phyloP scores from a whole-genome alignment of 2,888 invertebrate species.

The Phorcus lineatus region DNA sequence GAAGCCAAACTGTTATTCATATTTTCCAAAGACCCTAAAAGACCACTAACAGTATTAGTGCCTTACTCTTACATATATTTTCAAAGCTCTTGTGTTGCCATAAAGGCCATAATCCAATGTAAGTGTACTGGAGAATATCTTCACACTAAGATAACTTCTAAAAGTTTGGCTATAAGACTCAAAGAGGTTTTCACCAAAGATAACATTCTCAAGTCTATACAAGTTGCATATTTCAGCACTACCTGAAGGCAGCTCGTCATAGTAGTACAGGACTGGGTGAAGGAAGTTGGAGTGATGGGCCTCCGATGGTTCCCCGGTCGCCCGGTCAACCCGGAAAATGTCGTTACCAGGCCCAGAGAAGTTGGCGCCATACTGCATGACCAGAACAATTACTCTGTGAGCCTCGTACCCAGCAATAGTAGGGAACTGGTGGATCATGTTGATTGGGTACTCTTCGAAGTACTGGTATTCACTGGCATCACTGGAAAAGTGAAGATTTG shows the following conservation, averaged over 20 bases:
- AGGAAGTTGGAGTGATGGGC: constrained; percentile 77
- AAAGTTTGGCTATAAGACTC: too few relatives aligned
- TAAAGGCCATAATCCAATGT: too few relatives aligned
- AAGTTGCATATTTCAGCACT: constrained; percentile 22
- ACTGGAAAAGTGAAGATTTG: constrained; percentile 40
- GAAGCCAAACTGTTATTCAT: too few relatives aligned
- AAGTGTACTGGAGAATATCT: too few relatives aligned
- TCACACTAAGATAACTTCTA: too few relatives aligned
- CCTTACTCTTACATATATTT: too few relatives aligned
- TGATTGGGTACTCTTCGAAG: constrained; percentile 75
- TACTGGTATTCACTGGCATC: constrained; percentile 62
- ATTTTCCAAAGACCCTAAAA: too few relatives aligned
- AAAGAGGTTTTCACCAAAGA: too few relatives aligned
- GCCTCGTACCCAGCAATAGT: constrained; percentile 69
- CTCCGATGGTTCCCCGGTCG: constrained; percentile 73
- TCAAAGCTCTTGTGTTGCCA: too few relatives aligned
- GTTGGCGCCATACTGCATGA: constrained; percentile 76
- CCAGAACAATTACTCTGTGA: constrained; percentile 66
- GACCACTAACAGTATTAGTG: too few relatives aligned
- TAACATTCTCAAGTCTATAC: too few relatives aligned
- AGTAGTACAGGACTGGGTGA: constrained; percentile 77
- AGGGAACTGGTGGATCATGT: constrained; percentile 70
- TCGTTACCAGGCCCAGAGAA: constrained; percentile 76
- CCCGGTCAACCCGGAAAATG: constrained; percentile 74
- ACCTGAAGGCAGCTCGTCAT: constrained; percentile 74